Base-by-base conservation (phyloP, 1,140 invertebrate species). In the Nymphalis io region DNA sequence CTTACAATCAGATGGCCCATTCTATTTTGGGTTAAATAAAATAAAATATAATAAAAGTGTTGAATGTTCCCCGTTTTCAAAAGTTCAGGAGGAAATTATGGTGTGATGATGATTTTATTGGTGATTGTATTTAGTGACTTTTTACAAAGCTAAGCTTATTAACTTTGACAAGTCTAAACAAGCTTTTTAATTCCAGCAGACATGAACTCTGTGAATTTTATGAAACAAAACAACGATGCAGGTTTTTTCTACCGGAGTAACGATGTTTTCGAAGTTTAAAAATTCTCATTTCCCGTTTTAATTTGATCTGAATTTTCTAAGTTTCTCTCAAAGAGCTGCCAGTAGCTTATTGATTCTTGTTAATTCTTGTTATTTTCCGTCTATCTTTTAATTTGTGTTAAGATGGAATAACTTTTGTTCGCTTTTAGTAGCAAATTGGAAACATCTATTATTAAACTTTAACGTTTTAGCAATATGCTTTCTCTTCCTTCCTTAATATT, bases 221-320 rank as follows among this genome's bases (percentile, higher is more conserved):
- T 81, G 76, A 81, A 68, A 70, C 21, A 11, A 8, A 51, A 10
- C 18, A 4, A 70, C 73, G 53, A 55, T 65, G 59, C 27, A 42
- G 58, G 70, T 69, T 74, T 69, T 69, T 66, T 60, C 42, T 38
- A 51, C 57, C 57, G 42, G 18, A 59, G 68, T 21, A 38, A 39
- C 33, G 64, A 51, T 59, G 21, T 64, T 33, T 33, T 59, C 20
- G 20, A 51, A 60, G 67, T 61, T 76, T 69, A 60, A 74, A 74
- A 61, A 68, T 70, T 72, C 70, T 58, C 39, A 66, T 60, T 72
- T 60, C 58, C 12, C 51, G 23, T 70, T 70, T 74, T 76, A 79
- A 74, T 79, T 76, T 74, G 71, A 78, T 75, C 72, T 55, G 70
- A 73, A 77, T 68, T 68, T 70, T 63, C 48, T 16, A 33, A 63